Evolutionary conservation across 2,888 invertebrate species (phyloP), one percentile per base, ranked within the genome.

Genomic region (Automeris io): DNA sequence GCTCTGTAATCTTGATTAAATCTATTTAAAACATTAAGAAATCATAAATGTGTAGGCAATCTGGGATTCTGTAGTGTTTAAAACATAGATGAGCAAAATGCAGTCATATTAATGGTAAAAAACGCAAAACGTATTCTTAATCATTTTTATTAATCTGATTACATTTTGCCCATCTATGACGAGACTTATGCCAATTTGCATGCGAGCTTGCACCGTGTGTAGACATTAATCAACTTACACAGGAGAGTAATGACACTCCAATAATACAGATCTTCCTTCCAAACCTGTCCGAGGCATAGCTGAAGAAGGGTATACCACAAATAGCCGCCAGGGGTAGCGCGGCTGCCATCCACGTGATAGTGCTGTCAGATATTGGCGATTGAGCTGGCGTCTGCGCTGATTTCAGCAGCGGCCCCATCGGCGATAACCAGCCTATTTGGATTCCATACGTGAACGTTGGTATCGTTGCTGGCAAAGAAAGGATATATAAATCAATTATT

Each of bases 371-470:
- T 37, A 89, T 54, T 0, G 78, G 72, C 19, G 47, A 44, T 0
- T 52, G 51, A 9, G 81, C 64, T 1, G 83, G 81, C 1, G 63
- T 40, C 1, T 47, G 31, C 0, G 49, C 35, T 0, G 83, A 77
- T 46, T 79, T 70, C 39, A 88, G 69, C 11, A 82, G 59, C 0
- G 74, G 74, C 0, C 83, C 69, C 58, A 83, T 85, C 0, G 88
- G 87, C 0, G 89, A 88, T 2, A 88, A 60, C 87, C 88, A 89
- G 18, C 88, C 88, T 6, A 86, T 73, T 44, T 82, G 81, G 16
- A 81, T 78, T 19, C 88, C 88, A 37, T 88, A 79, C 13, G 80
- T 81, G 52, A 88, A 83, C 2, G 86, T 78, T 5, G 87, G 80
- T 21, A 88, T 59, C 12, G 87, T 86, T 1, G 82, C 88, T 88